Evolutionary conservation across 1,140 invertebrate genomes (phyloP), one percentile per base, ranked within the genome.

Genomic region (Thereuonema tuberculata): DNA sequence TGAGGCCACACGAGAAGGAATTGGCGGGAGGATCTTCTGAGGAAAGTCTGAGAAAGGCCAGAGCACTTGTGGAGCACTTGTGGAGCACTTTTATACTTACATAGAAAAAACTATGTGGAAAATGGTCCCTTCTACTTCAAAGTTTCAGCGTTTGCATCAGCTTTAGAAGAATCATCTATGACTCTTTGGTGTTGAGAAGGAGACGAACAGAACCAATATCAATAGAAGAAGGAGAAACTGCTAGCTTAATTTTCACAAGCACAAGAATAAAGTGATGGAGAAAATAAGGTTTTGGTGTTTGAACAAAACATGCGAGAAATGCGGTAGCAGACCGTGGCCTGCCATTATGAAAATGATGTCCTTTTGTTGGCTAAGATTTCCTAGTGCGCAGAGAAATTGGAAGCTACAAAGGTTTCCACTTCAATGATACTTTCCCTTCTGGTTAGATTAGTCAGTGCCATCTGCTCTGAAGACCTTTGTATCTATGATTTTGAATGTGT

Each of bases 81-180:
- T n/a, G n/a, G n/a, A n/a, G n/a, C n/a, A n/a, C n/a, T n/a, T 56
- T 56, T 28, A 56, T 26, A 21, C 54, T 56, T 43, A 43, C n/a
- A 43, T n/a, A 28, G 54, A 28, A n/a, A n/a, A n/a, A 56, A 56
- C 54, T 56, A 14, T 56, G 54, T 56, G 54, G 21, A 24, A 28
- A 25, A 56, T 56, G 21, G 54, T 14, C 14, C 54, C 54, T 56
- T 56, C 54, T 56, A 56, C 54, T 56, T 56, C 21, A 56, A 56
- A 56, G 31, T 43, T 43, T 43, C 37, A 43, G n/a, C 9, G 37
- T 43, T n/a, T 43, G 37, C 37, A n/a, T 43, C 9, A 43, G n/a
- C 37, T 43, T 9, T 9, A 43, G 9, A n/a, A 43, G 37, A 43
- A 43, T n/a, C 37, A n/a, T 12, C n/a, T 43, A 43, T 12, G n/a